A percentile compares a stretch with the other conserved stretches of the same genome.
These are phyloP conservation scores for Hoplodrina blanda DNA, from an alignment of 2,888 invertebrate species.

Conservation along the genomic window DNA sequence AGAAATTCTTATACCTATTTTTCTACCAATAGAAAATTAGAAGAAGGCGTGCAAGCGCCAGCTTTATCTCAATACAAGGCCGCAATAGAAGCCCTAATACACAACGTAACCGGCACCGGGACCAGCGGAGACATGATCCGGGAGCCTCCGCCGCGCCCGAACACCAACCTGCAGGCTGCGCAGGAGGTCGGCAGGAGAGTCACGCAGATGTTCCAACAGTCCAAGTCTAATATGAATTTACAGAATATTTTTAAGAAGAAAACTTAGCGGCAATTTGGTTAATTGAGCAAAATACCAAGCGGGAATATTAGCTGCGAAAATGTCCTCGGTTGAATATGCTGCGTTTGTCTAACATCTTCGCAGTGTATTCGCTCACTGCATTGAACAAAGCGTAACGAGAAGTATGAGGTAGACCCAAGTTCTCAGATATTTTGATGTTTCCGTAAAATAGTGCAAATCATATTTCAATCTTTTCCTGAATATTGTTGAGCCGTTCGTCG, in stretches of 20 bases:
- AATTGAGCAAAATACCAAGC: not conserved
- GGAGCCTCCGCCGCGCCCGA: conserved; percentile 68
- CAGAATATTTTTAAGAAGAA: conserved; percentile 89
- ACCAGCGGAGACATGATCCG: conserved; percentile 54
- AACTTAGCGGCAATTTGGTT: conserved; percentile 70
- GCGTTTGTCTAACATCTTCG: not conserved
- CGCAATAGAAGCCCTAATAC: conserved; percentile 83
- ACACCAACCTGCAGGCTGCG: conserved; percentile 79
- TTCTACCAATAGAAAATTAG: conserved; percentile 78
- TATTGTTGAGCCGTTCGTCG: not conserved
- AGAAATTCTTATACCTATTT: not conserved
- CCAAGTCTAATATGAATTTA: conserved; percentile 86
- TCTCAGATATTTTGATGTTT: conserved; percentile 2
- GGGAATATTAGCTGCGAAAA: not conserved
- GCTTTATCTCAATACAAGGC: conserved; percentile 80
- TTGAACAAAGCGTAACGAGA: not conserved
- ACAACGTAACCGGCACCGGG: conserved; percentile 72
- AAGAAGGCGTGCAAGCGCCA: conserved; percentile 82
- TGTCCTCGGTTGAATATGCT: not conserved
- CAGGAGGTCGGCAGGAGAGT: conserved; percentile 87
- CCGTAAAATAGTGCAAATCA: conserved; percentile 17
- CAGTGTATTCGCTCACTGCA: not conserved
- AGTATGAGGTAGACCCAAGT: not conserved
- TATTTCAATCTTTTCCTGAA: conserved; percentile 10
- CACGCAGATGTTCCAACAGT: conserved; percentile 87